phyloP scores from a whole-genome alignment of 2,797 vertebrate species.

The Philypnodon macrostomus region DNA sequence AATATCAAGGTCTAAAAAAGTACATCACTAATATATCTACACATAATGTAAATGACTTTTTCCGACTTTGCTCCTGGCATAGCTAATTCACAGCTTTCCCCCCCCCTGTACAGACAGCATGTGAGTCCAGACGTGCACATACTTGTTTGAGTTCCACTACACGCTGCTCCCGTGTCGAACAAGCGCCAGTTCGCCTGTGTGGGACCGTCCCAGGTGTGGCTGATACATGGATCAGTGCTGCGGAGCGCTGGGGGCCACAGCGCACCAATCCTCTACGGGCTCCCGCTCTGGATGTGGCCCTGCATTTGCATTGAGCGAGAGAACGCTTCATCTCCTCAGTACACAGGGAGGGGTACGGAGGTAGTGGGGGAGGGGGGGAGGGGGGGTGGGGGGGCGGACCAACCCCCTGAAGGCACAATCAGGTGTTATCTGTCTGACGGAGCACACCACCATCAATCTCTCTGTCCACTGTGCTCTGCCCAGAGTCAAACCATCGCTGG shows the following conservation, averaged over 20 bases:
- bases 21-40: too few species aligned
- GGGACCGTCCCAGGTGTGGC: slow-evolving; percentile 71
- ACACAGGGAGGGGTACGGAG: slow-evolving; percentile 30
- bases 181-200: slow-evolving; percentile 67
- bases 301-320: slow-evolving; percentile 74
- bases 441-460: slow-evolving; percentile 78
- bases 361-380: slow-evolving; percentile 51
- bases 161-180: slow-evolving; percentile 66
- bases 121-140: too few species aligned
- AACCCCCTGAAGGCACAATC: slow-evolving; percentile 75
- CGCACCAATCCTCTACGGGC: slow-evolving; percentile 70
- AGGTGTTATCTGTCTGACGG: slow-evolving; percentile 79
- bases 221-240: slow-evolving; percentile 75
- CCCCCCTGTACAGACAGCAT: background rate
- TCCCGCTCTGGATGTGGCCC: slow-evolving; percentile 74
- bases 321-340: slow-evolving; percentile 70
- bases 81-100: too few species aligned
- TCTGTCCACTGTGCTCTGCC: slow-evolving; percentile 65
- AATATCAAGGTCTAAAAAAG: too few species aligned
- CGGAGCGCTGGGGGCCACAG: slow-evolving; percentile 65
- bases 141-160: slow-evolving; percentile 45
- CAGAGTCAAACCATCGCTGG: slow-evolving; percentile 60
- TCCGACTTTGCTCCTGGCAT: too few species aligned
- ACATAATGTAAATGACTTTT: too few species aligned
- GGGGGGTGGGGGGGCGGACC: slow-evolving; percentile 51